phyloP scores from a whole-genome alignment of 2,888 invertebrate genomes.

The Tinea trinotella region DNA sequence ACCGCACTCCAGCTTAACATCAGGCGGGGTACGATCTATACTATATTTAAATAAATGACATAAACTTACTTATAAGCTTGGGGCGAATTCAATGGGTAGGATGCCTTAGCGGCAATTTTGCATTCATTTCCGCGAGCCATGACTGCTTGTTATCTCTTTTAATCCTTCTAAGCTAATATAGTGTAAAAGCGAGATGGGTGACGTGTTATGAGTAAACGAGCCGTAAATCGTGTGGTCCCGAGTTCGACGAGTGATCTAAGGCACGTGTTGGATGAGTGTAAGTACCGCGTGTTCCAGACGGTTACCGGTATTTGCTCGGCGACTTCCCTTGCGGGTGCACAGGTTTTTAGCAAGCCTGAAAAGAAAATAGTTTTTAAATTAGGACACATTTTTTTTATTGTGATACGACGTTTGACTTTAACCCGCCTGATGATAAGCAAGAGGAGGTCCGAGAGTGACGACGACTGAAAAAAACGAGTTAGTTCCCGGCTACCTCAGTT shows the following conservation, averaged over 20 bases:
- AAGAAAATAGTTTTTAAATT: slow-evolving; percentile 28
- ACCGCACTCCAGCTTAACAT: too few species aligned
- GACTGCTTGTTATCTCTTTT: slow-evolving; percentile 36
- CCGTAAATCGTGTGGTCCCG: slow-evolving; percentile 6
- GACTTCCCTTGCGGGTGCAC: slow-evolving; percentile 85
- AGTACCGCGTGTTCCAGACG: slow-evolving; percentile 87
- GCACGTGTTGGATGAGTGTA: slow-evolving; percentile 88
- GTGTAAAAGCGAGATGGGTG: slow-evolving; percentile 41
- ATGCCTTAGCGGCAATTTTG: slow-evolving; percentile 57
- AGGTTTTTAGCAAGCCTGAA: slow-evolving; percentile 87
- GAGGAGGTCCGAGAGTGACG: too few species aligned
- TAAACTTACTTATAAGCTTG: slow-evolving; percentile 52
- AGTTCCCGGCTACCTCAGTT: too few species aligned
- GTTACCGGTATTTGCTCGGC: slow-evolving; percentile 89
- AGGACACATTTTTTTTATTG: too few species aligned
- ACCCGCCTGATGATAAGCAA: too few species aligned
- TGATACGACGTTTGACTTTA: too few species aligned
- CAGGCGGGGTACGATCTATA: too few species aligned
- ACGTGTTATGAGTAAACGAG: slow-evolving; percentile 23
- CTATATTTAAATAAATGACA: neutral
- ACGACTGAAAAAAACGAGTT: too few species aligned
- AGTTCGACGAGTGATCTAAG: slow-evolving; percentile 65
- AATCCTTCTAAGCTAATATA: slow-evolving; percentile 38
- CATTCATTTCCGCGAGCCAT: slow-evolving; percentile 70
- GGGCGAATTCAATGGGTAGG: slow-evolving; percentile 48